phyloP scores from a whole-genome alignment of 2,113 vertebrate genomes.

The Syngnathus typhle region DNA sequence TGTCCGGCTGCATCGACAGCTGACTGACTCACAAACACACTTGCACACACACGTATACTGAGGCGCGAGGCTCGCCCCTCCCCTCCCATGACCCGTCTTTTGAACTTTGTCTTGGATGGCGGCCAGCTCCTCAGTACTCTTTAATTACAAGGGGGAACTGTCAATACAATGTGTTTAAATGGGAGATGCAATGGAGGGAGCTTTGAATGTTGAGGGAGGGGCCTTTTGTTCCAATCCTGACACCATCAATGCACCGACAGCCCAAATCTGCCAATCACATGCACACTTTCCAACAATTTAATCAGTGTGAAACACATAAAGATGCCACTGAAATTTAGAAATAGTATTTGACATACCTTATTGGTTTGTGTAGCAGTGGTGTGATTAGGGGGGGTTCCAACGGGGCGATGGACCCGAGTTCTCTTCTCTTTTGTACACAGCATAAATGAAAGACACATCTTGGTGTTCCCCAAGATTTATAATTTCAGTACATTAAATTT shows the following conservation, averaged over 20 bases:
- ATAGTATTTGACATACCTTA: conserved; percentile 62
- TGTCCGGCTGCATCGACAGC: conserved; percentile 83
- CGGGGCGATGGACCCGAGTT: neutral
- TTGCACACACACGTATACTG: conserved; percentile 15
- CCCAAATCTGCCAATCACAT: neutral
- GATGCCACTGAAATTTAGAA: neutral
- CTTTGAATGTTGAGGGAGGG: conserved; percentile 48
- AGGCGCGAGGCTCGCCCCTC: conserved; percentile 50
- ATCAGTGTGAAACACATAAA: conserved; percentile 5
- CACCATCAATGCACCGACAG: conserved; percentile 21
- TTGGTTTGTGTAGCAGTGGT: conserved; percentile 74
- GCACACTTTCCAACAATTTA: conserved; percentile 5
- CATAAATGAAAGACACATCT: neutral
- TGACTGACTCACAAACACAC: conserved; percentile 55
- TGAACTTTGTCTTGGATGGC: conserved; percentile 99
- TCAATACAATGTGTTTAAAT: conserved; percentile 99
- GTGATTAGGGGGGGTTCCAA: neutral
- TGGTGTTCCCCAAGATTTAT: neutral
- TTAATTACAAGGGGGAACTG: conserved; percentile 99
- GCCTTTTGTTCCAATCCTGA: conserved; percentile 94
- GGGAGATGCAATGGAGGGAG: conserved; percentile 66
- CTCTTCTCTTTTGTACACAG: too few species aligned
- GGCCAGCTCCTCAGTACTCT: conserved; percentile 96
- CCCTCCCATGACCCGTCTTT: conserved; percentile 98
- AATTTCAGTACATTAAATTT: neutral